Percentiles rank a stretch among this genome's conserved stretches.
phyloP scores from a whole-genome alignment of 2,888 invertebrate species.

The Hypsopygia costalis region DNA sequence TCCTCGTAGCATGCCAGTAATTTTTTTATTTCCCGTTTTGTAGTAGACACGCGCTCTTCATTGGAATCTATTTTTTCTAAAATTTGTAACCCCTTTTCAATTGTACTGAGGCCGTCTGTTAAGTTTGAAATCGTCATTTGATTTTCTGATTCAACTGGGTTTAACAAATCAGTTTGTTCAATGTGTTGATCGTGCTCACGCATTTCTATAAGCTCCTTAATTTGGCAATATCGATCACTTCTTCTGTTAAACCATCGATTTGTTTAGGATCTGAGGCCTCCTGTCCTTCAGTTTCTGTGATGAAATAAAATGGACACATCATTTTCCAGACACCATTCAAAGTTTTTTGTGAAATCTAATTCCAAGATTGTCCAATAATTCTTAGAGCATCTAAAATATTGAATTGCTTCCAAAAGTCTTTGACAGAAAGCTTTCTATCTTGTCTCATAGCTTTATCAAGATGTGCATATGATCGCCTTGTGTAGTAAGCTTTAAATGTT shows the following conservation, averaged over 20 bases:
- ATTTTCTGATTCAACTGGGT: conserved; percentile 21
- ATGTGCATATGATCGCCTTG: too few species aligned
- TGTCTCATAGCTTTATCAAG: too few species aligned
- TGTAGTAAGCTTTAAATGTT: too few species aligned
- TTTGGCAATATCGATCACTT: too few species aligned
- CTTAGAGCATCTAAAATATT: conserved; percentile 17
- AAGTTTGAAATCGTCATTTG: conserved; percentile 20
- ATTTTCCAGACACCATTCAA: conserved; percentile 20
- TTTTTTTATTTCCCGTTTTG: neutral
- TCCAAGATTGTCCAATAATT: too few species aligned
- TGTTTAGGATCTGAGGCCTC: too few species aligned
- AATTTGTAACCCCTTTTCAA: conserved; percentile 17
- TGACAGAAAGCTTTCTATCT: too few species aligned
- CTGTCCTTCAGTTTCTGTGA: conserved; percentile 16
- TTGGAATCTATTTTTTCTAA: conserved; percentile 16
- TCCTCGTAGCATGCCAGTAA: too few species aligned
- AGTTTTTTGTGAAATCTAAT: conserved; percentile 20
- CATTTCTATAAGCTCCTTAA: conserved; percentile 24
- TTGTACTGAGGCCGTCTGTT: conserved; percentile 14
- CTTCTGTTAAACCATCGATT: too few species aligned
- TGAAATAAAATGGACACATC: conserved; percentile 7
- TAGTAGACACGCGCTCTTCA: conserved; percentile 10
- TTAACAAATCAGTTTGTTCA: conserved; percentile 8
- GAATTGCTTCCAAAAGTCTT: conserved; percentile 7
- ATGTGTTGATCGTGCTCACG: conserved; percentile 24